Percentiles rank a stretch among this genome's conserved stretches.
phyloP scores from a whole-genome alignment of 2,888 invertebrate species.

The Drosophila stalkeri region DNA sequence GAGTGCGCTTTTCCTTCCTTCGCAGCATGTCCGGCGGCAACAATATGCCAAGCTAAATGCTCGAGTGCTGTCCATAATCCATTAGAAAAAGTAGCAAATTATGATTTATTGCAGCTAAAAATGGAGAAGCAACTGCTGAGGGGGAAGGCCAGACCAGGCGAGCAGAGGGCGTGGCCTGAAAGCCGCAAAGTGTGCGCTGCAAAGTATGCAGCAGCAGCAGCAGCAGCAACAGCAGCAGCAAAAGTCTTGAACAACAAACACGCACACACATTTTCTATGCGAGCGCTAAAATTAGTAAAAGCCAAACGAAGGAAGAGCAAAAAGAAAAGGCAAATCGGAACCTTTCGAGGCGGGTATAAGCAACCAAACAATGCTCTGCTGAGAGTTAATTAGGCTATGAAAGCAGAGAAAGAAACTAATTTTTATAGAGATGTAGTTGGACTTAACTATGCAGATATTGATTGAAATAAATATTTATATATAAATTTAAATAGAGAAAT shows the following conservation, averaged over 20 bases:
- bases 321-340: conserved; percentile 14
- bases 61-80: conserved; percentile 72
- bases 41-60: conserved; percentile 52
- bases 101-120: conserved; percentile 74
- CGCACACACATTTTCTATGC: conserved; percentile 33
- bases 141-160: not conserved
- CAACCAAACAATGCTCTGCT: not conserved
- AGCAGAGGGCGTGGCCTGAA: conserved; percentile 35
- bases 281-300: conserved; percentile 38
- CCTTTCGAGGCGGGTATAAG: conserved; percentile 1
- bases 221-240: conserved; percentile 25
- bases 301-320: not conserved
- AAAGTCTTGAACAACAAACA: conserved; percentile 24
- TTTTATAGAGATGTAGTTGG: not conserved
- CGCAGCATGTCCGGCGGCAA: conserved; percentile 46
- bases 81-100: conserved; percentile 79
- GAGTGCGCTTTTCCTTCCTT: conserved; percentile 37
- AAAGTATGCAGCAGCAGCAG: conserved; percentile 53
- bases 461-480: not conserved
- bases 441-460: too few species aligned
- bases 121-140: not conserved
- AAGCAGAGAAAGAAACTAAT: not conserved
- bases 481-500: not conserved
- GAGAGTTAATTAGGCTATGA: not conserved
- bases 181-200: conserved; percentile 64